Conservation (phyloP, 2,113 vertebrate species). For the Hyperopisus bebe region DNA sequence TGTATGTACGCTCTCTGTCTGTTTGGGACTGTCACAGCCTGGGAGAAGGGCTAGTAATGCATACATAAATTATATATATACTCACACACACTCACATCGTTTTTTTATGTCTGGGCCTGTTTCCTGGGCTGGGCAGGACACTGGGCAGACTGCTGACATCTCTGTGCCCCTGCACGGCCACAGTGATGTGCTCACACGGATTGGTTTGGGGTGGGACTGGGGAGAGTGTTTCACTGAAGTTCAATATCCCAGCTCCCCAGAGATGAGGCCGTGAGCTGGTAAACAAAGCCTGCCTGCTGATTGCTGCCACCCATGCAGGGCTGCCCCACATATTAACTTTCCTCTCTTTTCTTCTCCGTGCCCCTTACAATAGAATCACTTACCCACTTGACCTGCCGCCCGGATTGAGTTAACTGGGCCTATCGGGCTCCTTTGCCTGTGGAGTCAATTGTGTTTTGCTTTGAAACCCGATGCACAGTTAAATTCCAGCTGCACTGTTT, state of each 20-base stretch:
- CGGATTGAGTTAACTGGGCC: constrained; percentile 3
- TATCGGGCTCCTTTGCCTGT: background rate
- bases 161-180: background rate
- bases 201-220: background rate
- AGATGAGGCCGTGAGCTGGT: background rate
- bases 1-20: background rate
- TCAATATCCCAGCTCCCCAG: constrained; percentile 4
- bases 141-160: background rate
- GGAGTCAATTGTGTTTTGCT: background rate
- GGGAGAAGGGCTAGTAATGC: background rate
- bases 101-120: background rate
- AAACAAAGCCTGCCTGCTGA: constrained; percentile 13
- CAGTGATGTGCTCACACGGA: background rate
- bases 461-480: constrained; percentile 1
- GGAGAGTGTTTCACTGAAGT: background rate
- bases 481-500: background rate
- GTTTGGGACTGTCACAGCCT: background rate
- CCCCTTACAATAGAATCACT: constrained; percentile 7
- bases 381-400: constrained; percentile 1
- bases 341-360: background rate
- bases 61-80: background rate
- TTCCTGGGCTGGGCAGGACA: background rate
- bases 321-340: background rate
- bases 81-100: background rate
- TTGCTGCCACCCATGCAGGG: background rate